A percentile compares a stretch with the other conserved stretches of the same genome.
Conservation (phyloP, 2,888 invertebrate species). For the Andrena camellia region DNA sequence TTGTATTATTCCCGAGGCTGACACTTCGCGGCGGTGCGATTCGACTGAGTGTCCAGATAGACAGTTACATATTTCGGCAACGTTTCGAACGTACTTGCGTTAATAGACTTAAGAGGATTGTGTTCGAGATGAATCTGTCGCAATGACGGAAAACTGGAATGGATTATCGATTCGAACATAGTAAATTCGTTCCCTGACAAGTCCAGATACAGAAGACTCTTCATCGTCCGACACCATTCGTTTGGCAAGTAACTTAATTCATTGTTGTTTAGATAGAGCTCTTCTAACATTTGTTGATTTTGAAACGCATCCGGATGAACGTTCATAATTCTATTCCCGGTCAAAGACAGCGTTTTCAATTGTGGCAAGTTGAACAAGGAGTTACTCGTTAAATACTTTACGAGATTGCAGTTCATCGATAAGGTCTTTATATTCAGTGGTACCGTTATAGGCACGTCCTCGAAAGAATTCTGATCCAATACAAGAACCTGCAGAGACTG, state of each 20-base stretch:
- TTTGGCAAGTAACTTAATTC: conserved; percentile 61
- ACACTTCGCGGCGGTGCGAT: not conserved
- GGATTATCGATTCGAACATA: not conserved
- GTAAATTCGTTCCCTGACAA: conserved; percentile 64
- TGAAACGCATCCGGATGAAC: conserved; percentile 68
- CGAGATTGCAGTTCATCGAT: conserved; percentile 71
- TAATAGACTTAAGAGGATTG: conserved; percentile 23
- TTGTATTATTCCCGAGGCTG: no score
- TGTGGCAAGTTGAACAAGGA: conserved; percentile 63
- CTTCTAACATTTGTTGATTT: conserved; percentile 47
- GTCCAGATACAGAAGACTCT: conserved; percentile 68
- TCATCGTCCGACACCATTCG: conserved; percentile 65
- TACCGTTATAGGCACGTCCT: conserved; percentile 61
- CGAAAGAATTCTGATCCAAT: conserved; percentile 70
- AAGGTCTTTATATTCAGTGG: conserved; percentile 66
- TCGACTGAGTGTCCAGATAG: not conserved
- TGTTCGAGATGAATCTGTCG: not conserved
- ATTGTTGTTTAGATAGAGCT: conserved; percentile 70
- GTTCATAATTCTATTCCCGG: conserved; percentile 68
- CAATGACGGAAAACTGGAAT: not conserved
- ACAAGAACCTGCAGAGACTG: conserved; percentile 66
- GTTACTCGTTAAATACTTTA: conserved; percentile 60
- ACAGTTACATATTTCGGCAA: conserved; percentile 28
- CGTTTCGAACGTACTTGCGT: not conserved
- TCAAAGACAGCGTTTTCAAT: conserved; percentile 73